Conservation (phyloP, 2,888 invertebrate species). For the Euproctis similis region DNA sequence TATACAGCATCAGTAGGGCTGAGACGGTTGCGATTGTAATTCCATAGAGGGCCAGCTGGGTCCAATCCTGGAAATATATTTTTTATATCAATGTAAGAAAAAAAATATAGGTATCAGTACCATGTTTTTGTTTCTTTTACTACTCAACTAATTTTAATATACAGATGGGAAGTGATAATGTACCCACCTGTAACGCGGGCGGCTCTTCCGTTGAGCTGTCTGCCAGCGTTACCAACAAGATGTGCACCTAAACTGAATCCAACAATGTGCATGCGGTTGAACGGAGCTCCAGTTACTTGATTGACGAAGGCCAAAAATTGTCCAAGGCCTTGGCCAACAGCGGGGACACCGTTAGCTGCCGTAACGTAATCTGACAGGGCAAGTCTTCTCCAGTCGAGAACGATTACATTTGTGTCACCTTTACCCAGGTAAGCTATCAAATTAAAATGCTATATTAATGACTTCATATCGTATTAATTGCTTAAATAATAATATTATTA, state of each 20-base stretch:
- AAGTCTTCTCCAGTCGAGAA: constrained; percentile 45
- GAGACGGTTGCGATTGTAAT: constrained; percentile 24
- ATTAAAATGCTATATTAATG: no score
- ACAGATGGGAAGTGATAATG: no score
- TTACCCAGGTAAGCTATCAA: constrained; percentile 34
- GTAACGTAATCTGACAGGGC: constrained; percentile 31
- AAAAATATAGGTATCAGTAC: no score
- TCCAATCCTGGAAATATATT: constrained; percentile 33
- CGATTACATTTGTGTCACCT: constrained; percentile 41
- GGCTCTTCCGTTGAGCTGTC: constrained; percentile 32
- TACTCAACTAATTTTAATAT: no score
- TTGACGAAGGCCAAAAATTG: constrained; percentile 41
- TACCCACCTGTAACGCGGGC: constrained; percentile 42
- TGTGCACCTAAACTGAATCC: constrained; percentile 63
- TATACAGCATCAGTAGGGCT: constrained; percentile 40
- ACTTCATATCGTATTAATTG: no score
- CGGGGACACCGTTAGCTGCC: constrained; percentile 38
- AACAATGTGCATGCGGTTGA: constrained; percentile 41
- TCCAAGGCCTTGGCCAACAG: constrained; percentile 44
- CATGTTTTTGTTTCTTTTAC: no score
- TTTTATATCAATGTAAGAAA: no score
- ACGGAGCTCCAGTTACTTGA: constrained; percentile 27
- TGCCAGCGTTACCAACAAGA: constrained; percentile 47
- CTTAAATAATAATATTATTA: no score
- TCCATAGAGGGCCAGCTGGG: constrained; percentile 43